phyloP scores from a whole-genome alignment of 2,797 vertebrate genomes.

The Margarornis squamiger region DNA sequence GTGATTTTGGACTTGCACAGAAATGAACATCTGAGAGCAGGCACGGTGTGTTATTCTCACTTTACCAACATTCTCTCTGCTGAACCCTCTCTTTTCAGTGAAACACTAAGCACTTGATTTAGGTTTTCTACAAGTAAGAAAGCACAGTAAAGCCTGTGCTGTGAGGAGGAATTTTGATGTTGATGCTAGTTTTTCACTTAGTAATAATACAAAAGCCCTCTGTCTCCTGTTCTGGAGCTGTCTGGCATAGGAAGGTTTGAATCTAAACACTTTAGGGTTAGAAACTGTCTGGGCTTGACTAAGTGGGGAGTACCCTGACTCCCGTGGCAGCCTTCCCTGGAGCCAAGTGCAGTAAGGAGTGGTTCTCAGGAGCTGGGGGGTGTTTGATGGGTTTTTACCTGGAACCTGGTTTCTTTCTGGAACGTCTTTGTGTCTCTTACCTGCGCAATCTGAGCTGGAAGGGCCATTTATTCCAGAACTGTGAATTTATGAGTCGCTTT shows the following conservation, averaged over 20 bases:
- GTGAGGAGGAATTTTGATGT: not conserved
- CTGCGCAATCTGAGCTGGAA: not conserved
- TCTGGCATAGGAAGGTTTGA: not conserved
- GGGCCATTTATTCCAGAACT: not conserved
- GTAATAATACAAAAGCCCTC: not conserved
- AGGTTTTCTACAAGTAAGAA: not conserved
- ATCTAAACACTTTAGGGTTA: not conserved
- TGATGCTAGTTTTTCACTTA: not conserved
- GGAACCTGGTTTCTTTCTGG: not conserved
- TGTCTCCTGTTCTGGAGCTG: not conserved
- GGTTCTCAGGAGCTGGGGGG: not conserved
- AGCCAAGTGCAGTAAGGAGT: not conserved
- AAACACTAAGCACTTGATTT: not conserved
- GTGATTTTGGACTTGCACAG: constrained; percentile 19
- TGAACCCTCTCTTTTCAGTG: not conserved
- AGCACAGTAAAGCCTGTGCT: not conserved
- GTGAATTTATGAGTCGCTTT: not conserved
- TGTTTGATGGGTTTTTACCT: not conserved
- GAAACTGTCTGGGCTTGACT: not conserved
- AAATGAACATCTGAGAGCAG: constrained; percentile 7
- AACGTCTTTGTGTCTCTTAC: not conserved
- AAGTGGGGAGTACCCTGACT: not conserved
- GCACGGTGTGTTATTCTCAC: not conserved
- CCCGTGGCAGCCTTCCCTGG: not conserved
- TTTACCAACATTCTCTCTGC: not conserved